These are phyloP conservation scores for Nineta flava DNA, from an alignment of 2,888 invertebrate species.

Conservation along the genomic window DNA sequence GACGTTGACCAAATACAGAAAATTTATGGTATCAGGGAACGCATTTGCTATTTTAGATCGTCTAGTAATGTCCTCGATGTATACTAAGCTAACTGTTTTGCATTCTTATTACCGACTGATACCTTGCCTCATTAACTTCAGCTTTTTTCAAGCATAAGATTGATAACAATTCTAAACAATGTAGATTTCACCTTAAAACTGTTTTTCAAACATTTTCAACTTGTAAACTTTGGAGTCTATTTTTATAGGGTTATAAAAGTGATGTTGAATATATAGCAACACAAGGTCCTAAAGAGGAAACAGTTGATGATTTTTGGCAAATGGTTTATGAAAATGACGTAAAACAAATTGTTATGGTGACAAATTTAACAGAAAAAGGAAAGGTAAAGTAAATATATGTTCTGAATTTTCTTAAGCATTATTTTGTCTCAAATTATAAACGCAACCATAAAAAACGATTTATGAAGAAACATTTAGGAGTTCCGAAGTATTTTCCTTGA, in stretches of 20 bases:
- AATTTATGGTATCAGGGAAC: too few relatives aligned
- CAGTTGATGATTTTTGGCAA: constrained; percentile 56
- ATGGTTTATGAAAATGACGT: constrained; percentile 58
- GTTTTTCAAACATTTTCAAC: not conserved
- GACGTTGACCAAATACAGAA: too few relatives aligned
- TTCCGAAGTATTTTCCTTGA: too few relatives aligned
- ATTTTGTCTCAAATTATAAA: too few relatives aligned
- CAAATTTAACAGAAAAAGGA: constrained; percentile 48
- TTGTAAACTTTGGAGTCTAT: not conserved
- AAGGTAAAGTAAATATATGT: constrained; percentile 28
- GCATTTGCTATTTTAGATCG: too few relatives aligned
- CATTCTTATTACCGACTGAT: too few relatives aligned
- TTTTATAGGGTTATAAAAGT: constrained; percentile 40
- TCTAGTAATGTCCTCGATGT: too few relatives aligned
- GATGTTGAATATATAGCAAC: constrained; percentile 55
- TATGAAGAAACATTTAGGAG: too few relatives aligned
- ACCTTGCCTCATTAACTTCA: too few relatives aligned
- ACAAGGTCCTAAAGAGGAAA: constrained; percentile 53
- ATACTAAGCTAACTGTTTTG: too few relatives aligned
- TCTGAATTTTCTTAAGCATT: not conserved
- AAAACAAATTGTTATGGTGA: constrained; percentile 52
- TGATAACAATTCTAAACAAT: not conserved
- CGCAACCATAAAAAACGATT: not conserved
- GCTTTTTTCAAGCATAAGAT: too few relatives aligned
- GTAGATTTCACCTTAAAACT: not conserved